A percentile compares a stretch with the other conserved stretches of the same genome.
Conservation (phyloP, 2,113 vertebrate genomes). For the Grus americana region DNA sequence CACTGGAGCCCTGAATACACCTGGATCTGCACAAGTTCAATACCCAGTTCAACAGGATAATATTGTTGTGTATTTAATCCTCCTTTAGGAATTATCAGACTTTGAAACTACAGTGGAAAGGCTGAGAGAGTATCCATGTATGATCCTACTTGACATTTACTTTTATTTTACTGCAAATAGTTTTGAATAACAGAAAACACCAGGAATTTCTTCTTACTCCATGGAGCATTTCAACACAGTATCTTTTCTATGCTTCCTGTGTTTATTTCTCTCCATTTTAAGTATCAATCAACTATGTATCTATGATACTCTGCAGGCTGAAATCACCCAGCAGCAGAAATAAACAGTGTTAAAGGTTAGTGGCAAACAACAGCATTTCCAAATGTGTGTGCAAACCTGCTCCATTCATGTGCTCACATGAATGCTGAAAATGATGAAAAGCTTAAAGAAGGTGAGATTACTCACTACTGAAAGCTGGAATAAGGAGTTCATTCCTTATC, state of each 20-base stretch:
- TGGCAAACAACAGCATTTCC: not conserved
- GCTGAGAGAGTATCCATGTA: not conserved
- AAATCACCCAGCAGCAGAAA: constrained; percentile 16
- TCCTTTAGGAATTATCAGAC: constrained; percentile 32
- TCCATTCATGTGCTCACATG: not conserved
- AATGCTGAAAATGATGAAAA: not conserved
- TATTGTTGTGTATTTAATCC: constrained; percentile 43
- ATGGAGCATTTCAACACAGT: not conserved
- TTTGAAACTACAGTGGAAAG: constrained; percentile 37
- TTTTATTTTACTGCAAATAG: constrained; percentile 55
- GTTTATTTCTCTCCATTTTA: not conserved
- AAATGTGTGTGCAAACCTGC: not conserved
- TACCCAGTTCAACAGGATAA: constrained; percentile 26
- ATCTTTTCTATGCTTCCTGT: not conserved
- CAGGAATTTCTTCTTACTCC: constrained; percentile 16
- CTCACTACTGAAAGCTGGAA: not conserved
- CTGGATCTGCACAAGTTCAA: not conserved
- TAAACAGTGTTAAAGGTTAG: not conserved
- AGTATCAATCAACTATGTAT: not conserved
- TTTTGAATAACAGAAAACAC: constrained; percentile 47
- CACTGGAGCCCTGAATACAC: not conserved
- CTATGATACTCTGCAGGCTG: not conserved
- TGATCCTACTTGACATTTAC: constrained; percentile 60
- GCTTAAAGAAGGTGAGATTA: not conserved
- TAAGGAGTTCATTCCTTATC: not conserved